Evolutionary conservation across 2,113 vertebrate species (phyloP).

Genomic region (Conger conger): DNA sequence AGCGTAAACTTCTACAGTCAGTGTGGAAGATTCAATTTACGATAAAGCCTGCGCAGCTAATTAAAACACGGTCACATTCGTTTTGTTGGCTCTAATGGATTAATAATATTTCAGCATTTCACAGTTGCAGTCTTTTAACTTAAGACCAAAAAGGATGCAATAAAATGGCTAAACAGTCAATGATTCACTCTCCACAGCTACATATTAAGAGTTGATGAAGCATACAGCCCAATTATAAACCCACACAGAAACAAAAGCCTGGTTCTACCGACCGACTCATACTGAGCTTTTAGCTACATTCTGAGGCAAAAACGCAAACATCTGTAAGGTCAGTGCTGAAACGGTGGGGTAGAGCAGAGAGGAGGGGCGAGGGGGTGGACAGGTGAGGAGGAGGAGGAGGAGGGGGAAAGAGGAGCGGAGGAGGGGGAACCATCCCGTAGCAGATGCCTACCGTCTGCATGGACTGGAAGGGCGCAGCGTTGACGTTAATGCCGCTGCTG

Average conservation of each 20-base stretch:
- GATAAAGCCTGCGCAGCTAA: no score
- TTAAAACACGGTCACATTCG: no score
- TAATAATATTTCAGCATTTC: no score
- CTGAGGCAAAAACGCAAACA: neutral
- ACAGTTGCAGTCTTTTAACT: no score
- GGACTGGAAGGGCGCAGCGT: constrained; percentile 98
- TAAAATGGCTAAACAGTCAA: neutral
- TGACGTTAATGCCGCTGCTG: constrained; percentile 96
- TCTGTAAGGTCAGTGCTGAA: neutral
- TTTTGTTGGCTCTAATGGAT: no score
- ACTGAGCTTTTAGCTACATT: neutral
- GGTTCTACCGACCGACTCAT: neutral
- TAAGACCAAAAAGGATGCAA: no score
- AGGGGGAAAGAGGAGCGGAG: no score
- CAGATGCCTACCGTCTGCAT: constrained; percentile 89
- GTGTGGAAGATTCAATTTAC: no score
- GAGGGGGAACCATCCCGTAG: no score
- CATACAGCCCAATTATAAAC: neutral
- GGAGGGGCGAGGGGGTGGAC: no score
- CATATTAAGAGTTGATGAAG: neutral
- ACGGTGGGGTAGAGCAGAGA: neutral
- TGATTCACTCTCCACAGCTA: constrained; percentile 2
- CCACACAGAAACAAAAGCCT: neutral
- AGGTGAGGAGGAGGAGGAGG: no score
- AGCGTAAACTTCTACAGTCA: no score